phyloP scores from a whole-genome alignment of 2,888 invertebrate species.

The Chrysolina americana region DNA sequence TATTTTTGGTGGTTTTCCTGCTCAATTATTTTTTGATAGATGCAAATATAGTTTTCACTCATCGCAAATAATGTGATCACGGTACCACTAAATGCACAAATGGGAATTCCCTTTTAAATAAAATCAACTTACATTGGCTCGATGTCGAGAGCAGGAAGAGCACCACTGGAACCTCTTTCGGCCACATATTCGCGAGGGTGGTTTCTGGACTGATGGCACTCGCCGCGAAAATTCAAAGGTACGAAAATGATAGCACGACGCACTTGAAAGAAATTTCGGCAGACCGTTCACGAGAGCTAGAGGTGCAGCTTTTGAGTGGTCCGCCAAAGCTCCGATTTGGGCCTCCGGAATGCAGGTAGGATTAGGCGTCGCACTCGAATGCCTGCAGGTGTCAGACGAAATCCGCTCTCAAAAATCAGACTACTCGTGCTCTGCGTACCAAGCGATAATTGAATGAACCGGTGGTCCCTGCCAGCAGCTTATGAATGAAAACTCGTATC shows the following conservation, averaged over 20 bases:
- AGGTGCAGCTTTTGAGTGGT: constrained; percentile 43
- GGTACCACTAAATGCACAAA: background rate
- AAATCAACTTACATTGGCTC: constrained; percentile 12
- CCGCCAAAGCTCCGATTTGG: constrained; percentile 42
- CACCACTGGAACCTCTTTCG: background rate
- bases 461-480: constrained; percentile 51
- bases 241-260: background rate
- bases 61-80: no score
- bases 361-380: constrained; percentile 32
- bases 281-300: background rate
- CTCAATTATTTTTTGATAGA: no score
- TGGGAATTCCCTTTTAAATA: background rate
- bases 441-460: constrained; percentile 57
- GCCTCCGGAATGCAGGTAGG: constrained; percentile 52
- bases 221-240: background rate
- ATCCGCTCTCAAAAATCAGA: constrained; percentile 34
- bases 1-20: no score
- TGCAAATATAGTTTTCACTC: no score
- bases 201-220: background rate
- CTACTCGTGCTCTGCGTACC: constrained; percentile 49
- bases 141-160: background rate
- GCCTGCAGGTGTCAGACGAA: constrained; percentile 46
- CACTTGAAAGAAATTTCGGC: background rate
- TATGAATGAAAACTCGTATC: constrained; percentile 58
- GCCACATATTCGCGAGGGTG: background rate